Evolutionary conservation across 2,888 invertebrate genomes (phyloP).

Genomic region (Ormyrus rosae): DNA sequence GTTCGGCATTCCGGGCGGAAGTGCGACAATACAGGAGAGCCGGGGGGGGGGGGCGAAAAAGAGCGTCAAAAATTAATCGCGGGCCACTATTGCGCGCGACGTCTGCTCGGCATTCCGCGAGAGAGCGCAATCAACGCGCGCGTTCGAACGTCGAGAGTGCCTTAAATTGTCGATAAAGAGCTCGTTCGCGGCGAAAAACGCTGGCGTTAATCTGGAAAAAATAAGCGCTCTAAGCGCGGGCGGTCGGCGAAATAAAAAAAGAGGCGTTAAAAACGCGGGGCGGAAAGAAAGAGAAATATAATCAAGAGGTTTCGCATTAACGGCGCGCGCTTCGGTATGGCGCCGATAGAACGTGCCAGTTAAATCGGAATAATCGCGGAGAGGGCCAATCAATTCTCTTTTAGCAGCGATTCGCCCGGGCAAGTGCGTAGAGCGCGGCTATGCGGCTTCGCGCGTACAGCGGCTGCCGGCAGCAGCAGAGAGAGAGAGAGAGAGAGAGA

Average conservation of each 20-base stretch:
- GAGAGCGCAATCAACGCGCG: constrained; percentile 35
- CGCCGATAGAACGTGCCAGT: not conserved
- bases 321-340: no score
- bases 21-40: constrained; percentile 4
- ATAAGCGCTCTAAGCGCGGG: no score
- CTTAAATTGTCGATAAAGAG: constrained; percentile 38
- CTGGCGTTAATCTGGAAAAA: no score
- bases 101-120: constrained; percentile 46
- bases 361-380: constrained; percentile 44
- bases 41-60: not conserved
- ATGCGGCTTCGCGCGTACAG: not conserved
- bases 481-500: no score
- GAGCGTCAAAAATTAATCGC: constrained; percentile 31
- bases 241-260: no score
- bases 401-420: constrained; percentile 48
- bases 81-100: not conserved
- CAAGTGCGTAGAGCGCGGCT: not conserved
- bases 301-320: no score
- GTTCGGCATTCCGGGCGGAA: constrained; percentile 18
- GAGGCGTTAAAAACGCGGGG: no score
- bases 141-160: constrained; percentile 8
- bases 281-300: no score
- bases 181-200: no score
- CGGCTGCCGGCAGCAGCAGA: no score
- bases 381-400: constrained; percentile 65